Evolutionary conservation across 2,797 vertebrate species (phyloP), one percentile per base, ranked within the genome.

Genomic region (Pogonophryne albipinna): DNA sequence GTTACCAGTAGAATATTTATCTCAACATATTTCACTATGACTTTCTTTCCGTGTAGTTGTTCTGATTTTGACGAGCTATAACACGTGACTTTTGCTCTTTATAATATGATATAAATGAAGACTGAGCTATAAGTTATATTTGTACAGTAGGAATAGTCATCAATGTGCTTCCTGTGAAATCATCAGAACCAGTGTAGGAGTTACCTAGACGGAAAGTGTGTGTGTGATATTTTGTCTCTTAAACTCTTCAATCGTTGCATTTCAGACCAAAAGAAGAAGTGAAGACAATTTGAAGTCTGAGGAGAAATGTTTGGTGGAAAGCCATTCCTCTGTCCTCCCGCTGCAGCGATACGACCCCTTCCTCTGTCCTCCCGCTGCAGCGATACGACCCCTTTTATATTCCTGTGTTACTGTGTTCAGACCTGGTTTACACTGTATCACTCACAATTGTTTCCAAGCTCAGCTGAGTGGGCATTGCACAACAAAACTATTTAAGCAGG

Each of bases 221-320:
- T 23, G 42, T 23, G 41, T 58, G 31, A n/a, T 16, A 4, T 38
- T 44, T 59, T 16, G 3, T 5, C 50, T 27, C 2, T 23, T 42
- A 42, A 52, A 44, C 7, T 5, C 8, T 0, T 20, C 4, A 16
- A 10, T 17, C 9, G 49, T 47, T 76, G 17, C 77, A 41, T 91
- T 90, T 67, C 87, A 96, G 95, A 93, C 92, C 95, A 90, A 96
- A 95, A 91, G 95, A 96, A 57, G 95, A 96, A 31, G 85, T 92
- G 77, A 95, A 95, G 87, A 86, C 92, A 1, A 94, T 93, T 69
- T 95, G 93, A 95, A 88, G 64, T 31, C 17, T 6, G n/a, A 10
- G 42, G 47, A 63, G n/a, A 66, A 52, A 51, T 31, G 27, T 64
- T 71, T 66, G 75, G 74, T 84, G 79, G 77, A 72, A 57, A 61